A percentile compares a stretch with the other conserved stretches of the same genome.
phyloP scores from a whole-genome alignment of 1,140 invertebrate genomes.

The Heliconius eleuchia region DNA sequence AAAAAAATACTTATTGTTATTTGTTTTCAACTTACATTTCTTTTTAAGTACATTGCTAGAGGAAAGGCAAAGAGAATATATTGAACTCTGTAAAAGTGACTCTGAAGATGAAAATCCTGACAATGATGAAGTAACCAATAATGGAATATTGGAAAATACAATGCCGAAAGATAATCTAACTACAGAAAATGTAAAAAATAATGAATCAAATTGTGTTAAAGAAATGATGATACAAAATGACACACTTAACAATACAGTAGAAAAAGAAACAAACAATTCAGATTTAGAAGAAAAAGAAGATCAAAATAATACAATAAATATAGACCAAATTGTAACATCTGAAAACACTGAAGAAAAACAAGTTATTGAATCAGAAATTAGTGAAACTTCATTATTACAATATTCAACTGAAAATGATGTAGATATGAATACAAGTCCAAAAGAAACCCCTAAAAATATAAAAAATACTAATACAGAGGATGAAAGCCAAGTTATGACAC shows the following conservation, averaged over 20 bases:
- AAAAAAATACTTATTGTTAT: conserved; percentile 1
- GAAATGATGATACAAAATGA: background rate
- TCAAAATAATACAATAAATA: background rate
- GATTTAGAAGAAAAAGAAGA: background rate
- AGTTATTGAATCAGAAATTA: background rate
- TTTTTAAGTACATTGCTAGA: conserved; percentile 75
- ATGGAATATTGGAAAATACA: conserved; percentile 17
- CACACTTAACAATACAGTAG: conserved; percentile 3
- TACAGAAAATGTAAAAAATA: conserved; percentile 1
- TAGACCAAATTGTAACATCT: background rate
- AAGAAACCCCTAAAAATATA: background rate
- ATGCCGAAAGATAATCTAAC: background rate
- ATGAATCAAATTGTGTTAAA: conserved; percentile 9
- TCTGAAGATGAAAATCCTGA: conserved; percentile 65
- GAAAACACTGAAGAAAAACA: background rate
- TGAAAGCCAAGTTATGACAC: conserved; percentile 55
- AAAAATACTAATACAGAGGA: conserved; percentile 34
- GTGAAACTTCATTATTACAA: background rate
- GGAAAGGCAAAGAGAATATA: conserved; percentile 82
- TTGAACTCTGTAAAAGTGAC: conserved; percentile 84
- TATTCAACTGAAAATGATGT: conserved; percentile 11
- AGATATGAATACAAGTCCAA: background rate
- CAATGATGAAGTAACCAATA: conserved; percentile 22
- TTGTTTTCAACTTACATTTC: background rate
- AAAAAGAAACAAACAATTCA: background rate